Evolutionary conservation across 2,888 invertebrate species (phyloP).

Genomic region (Diaphora mendica): DNA sequence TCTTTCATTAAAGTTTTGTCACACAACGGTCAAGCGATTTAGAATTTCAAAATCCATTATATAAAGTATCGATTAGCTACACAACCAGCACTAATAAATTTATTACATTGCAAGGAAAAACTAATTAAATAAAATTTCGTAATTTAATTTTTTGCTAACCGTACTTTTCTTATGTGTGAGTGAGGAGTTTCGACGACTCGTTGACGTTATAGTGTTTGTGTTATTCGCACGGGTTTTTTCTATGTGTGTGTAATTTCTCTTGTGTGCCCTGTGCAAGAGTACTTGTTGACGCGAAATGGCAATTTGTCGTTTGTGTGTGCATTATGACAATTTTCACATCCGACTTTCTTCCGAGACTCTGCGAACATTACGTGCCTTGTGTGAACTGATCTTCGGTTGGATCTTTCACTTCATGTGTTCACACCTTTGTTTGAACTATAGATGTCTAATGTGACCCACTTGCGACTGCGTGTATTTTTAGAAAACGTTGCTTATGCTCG

Average conservation of each 20-base stretch:
- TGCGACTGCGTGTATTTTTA: constrained; percentile 47
- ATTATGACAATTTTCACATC: constrained; percentile 84
- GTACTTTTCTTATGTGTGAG: constrained; percentile 55
- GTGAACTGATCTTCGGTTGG: constrained; percentile 60
- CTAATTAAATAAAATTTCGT: constrained; percentile 42
- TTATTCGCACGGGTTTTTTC: constrained; percentile 48
- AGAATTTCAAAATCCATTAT: constrained; percentile 41
- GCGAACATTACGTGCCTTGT: constrained; percentile 63
- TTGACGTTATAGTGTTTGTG: constrained; percentile 56
- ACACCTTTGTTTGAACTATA: constrained; percentile 76
- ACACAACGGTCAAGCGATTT: constrained; percentile 24
- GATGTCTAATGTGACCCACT: constrained; percentile 63
- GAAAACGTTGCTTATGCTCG: constrained; percentile 33
- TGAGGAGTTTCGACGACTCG: constrained; percentile 39
- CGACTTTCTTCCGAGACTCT: constrained; percentile 80
- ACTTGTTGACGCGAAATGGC: constrained; percentile 70
- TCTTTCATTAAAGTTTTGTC: constrained; percentile 26
- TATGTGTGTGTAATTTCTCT: constrained; percentile 64
- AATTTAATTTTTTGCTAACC: constrained; percentile 52
- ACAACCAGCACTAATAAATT: constrained; percentile 42
- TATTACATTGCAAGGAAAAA: constrained; percentile 41
- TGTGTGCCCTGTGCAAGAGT: constrained; percentile 60
- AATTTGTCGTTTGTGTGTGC: constrained; percentile 73
- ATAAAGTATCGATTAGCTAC: constrained; percentile 43
- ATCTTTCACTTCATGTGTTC: constrained; percentile 66